Base-by-base conservation (phyloP, 1,140 invertebrate genomes). In the Homalodisca vitripennis region DNA sequence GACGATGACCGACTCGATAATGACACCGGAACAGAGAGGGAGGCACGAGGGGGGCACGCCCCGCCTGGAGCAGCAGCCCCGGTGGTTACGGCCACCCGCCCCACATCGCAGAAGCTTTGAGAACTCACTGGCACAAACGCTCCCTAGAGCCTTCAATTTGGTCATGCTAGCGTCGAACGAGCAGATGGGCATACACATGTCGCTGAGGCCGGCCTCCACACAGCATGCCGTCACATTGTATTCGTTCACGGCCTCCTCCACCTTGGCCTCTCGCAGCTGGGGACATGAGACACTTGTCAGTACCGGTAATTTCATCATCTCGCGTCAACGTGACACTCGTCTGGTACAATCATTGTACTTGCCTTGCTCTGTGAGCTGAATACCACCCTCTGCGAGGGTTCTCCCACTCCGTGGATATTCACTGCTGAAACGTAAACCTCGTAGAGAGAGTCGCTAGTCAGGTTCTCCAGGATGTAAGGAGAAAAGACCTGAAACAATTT, bases 191-290 rank as follows among this genome's bases (percentile, higher is more conserved):
- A 92, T 84, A 76, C 92, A 94, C 17, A 88, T 84, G 30, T 83
- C 83, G 65, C 87, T 87, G 20, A 94, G 74, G 26, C 87, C 86
- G 1, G 89, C 89, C 12, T 83, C 81, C 2, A 87, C 82, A 78
- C 92, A 94, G 77, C 92, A 94, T 3, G 84, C 83, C 10, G 90
- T 91, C 74, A 92, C 85, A 77, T 93, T 93, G 79, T 93, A 93
- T 0, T 79, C 73, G 51, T 73, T 51, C 34, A 76, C 72, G 12
- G 80, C 78, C 75, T 80, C 79, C 74, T 86, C 84, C 46, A 82
- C 78, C 76, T 85, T 81, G 46, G 85, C 84, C 76, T 86, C 84
- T 34, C 82, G 73, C 14, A 85, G 73, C 84, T 86, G 74, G 46
- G 76, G 17, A 41, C 17, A 10, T 41, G 34, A 41, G 34, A 41